phyloP scores from a whole-genome alignment of 2,113 vertebrate species.

The Mirounga angustirostris region DNA sequence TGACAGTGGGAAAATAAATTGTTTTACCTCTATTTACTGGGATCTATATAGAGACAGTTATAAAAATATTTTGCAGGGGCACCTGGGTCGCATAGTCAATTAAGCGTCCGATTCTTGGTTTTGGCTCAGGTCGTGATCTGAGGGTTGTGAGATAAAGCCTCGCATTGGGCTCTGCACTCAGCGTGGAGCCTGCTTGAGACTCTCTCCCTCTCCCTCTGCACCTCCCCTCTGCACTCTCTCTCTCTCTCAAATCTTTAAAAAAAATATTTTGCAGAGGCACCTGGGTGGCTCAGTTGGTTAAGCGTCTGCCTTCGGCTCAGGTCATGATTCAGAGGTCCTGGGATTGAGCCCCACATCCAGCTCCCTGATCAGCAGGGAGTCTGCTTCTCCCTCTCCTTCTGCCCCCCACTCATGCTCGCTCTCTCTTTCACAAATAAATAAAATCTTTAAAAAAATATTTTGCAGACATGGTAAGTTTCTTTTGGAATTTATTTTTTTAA shows the following conservation, averaged over 20 bases:
- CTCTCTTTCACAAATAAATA: not conserved
- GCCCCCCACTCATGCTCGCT: too few species aligned
- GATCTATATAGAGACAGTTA: not conserved
- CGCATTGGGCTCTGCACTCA: not conserved
- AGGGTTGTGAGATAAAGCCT: not conserved
- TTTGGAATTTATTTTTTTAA: conserved; percentile 5
- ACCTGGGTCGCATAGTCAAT: not conserved
- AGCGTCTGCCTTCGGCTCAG: too few species aligned
- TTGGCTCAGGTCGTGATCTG: not conserved
- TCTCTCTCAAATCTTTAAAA: not conserved
- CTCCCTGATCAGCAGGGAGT: too few species aligned
- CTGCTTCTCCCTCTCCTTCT: too few species aligned
- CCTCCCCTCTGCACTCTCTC: not conserved
- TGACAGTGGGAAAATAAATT: conserved; percentile 25
- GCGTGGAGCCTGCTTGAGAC: not conserved
- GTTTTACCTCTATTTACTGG: not conserved
- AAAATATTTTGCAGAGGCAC: not conserved
- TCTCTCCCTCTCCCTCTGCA: not conserved
- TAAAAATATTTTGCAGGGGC: not conserved
- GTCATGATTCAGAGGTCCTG: too few species aligned
- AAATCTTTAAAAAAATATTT: not conserved
- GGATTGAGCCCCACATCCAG: too few species aligned
- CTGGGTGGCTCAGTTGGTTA: too few species aligned
- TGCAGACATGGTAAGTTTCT: not conserved
- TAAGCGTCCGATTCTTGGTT: not conserved